These are phyloP conservation scores for Malacosoma neustria DNA, from an alignment of 2,888 invertebrate genomes.

Conservation along the genomic window DNA sequence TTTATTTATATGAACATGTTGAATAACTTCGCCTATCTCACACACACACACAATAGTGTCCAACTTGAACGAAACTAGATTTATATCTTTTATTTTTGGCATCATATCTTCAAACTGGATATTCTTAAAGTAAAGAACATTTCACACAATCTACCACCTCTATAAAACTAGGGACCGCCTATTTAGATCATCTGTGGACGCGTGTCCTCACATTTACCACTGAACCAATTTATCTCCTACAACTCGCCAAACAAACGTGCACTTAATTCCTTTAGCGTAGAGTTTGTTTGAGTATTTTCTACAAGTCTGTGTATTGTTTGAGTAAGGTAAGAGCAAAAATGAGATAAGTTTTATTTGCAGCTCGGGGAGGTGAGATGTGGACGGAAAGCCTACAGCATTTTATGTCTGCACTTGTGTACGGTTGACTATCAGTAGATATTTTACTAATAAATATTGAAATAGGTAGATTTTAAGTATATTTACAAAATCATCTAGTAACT, in stretches of 20 bases:
- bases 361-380: constrained; percentile 25
- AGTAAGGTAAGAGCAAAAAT: constrained; percentile 37
- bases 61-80: background rate
- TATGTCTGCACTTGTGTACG: background rate
- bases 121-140: constrained; percentile 15
- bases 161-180: constrained; percentile 48
- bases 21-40: too few species aligned
- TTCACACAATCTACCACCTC: constrained; percentile 35
- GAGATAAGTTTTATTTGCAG: constrained; percentile 55
- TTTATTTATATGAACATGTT: too few species aligned
- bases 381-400: background rate
- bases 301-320: constrained; percentile 8
- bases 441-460: too few species aligned
- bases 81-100: background rate
- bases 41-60: too few species aligned
- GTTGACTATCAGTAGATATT: background rate
- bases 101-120: background rate
- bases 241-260: background rate
- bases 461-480: too few species aligned
- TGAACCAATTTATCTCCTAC: constrained; percentile 12
- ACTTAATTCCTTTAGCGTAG: background rate
- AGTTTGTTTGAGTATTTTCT: background rate
- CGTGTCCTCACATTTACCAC: constrained; percentile 27
- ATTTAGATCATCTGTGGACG: constrained; percentile 60
- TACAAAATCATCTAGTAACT: too few species aligned